Conservation (phyloP, 2,888 invertebrate genomes). For the Panzeria rudis region DNA sequence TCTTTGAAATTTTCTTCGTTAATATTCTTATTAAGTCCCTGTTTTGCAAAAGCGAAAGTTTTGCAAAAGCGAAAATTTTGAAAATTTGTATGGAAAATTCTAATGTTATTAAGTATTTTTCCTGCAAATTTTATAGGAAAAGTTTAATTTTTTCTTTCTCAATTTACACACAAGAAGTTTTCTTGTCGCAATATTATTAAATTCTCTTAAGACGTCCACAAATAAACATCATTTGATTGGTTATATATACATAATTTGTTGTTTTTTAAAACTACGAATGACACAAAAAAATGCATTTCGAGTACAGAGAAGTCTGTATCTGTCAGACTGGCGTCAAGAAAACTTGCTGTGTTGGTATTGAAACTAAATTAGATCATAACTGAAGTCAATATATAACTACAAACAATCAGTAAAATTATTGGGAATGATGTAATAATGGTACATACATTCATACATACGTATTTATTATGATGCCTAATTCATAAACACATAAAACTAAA, state of each 20-base stretch:
- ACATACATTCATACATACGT: not conserved
- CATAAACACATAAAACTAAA: too few species aligned
- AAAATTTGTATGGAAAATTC: too few species aligned
- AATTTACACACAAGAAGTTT: not conserved
- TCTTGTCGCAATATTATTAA: not conserved
- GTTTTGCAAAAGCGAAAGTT: not conserved
- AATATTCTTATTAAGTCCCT: not conserved
- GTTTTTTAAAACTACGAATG: too few species aligned
- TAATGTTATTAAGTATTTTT: too few species aligned
- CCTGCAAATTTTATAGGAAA: too few species aligned
- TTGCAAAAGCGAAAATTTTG: too few species aligned
- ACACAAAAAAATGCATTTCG: too few species aligned
- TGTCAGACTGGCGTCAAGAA: not conserved
- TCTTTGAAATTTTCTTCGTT: not conserved
- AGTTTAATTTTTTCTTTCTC: not conserved
- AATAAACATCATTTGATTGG: too few species aligned
- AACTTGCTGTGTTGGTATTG: not conserved
- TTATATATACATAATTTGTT: too few species aligned
- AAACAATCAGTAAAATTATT: not conserved
- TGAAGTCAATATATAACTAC: conserved; percentile 41
- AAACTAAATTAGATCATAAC: not conserved
- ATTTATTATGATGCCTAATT: too few species aligned
- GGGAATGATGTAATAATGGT: not conserved
- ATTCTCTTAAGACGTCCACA: not conserved
- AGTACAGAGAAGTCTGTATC: not conserved